A percentile compares a stretch with the other conserved stretches of the same genome.
Conservation (phyloP, 2,888 invertebrate species). For the Papilio elwesi region DNA sequence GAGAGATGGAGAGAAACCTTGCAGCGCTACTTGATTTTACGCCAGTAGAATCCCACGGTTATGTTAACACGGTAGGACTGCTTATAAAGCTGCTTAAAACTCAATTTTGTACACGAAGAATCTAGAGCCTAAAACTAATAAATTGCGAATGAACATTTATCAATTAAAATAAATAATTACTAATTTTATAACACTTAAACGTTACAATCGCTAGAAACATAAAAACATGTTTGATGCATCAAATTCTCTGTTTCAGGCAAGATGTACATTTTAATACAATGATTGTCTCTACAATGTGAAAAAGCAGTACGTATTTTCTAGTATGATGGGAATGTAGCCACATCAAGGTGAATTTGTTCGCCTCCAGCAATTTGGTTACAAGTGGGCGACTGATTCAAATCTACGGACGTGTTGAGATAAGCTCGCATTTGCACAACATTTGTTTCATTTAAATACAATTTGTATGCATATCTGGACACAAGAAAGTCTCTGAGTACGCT, state of each 20-base stretch:
- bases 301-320: constrained; percentile 1
- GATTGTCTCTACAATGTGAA: background rate
- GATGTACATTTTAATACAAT: background rate
- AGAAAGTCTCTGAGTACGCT: constrained; percentile 41
- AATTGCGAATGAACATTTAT: too few species aligned
- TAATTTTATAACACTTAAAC: too few species aligned
- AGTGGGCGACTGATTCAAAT: constrained; percentile 57
- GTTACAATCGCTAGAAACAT: too few species aligned
- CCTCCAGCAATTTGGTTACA: constrained; percentile 48
- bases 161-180: too few species aligned
- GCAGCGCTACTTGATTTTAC: too few species aligned
- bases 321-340: constrained; percentile 17
- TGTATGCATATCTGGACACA: constrained; percentile 51
- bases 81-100: too few species aligned
- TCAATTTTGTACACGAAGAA: too few species aligned
- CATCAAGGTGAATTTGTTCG: constrained; percentile 24
- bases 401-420: constrained; percentile 56
- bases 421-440: constrained; percentile 52
- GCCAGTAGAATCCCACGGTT: too few species aligned
- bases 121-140: too few species aligned
- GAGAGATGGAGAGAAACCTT: background rate
- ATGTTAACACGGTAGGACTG: too few species aligned
- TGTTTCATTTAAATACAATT: constrained; percentile 51
- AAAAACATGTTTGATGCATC: too few species aligned
- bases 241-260: background rate